Base-by-base conservation (phyloP, 2,797 vertebrate species). In the Scolopax bukidnonensis region DNA sequence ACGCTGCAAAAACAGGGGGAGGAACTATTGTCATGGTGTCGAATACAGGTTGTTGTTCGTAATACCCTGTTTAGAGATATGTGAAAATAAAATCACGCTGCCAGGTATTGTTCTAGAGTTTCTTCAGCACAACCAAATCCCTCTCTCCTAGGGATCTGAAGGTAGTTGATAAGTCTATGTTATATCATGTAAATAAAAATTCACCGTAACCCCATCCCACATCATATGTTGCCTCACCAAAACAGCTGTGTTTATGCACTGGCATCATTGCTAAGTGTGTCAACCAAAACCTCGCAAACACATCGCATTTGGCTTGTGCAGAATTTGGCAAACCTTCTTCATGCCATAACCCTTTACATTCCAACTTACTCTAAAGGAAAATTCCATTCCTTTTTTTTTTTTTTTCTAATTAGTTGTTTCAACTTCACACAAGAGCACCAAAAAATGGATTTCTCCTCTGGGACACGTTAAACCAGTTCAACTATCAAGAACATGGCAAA, bases 41-140 rank as follows among this genome's bases (percentile, higher is more conserved):
- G 73, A 87, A 65, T 51, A 51, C 68, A 87, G 88, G 77, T 87
- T 87, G 97, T 97, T 98, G 97, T 97, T 97, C 89, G 50, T 93
- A 94, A 89, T n/a, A 89, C 33, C 40, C 89, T 71, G 96, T 89
- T 96, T 95, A 94, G 86, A 95, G 92, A 90, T 16, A 0, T 27
- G 71, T 4, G 13, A 87, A 95, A 93, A 80, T 53, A 87, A 82
- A 85, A 90, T n/a, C 50, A 51, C 0, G 1, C 61, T 94, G 89
- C 90, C 94, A 94, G 81, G 78, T 81, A 96, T 80, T 84, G 89
- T 90, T 84, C 87, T 90, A 45, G 84, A 88, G 93, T 70, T 78
- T 92, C 81, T 78, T 68, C 68, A 59, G 17, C 77, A 93, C 96
- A 85, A 61, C 7, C 12, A 16, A 90, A 84, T 84, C 61, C 36